These are phyloP conservation scores for Drosophila meridionalis DNA, from an alignment of 2,888 invertebrate species.

Conservation along the genomic window DNA sequence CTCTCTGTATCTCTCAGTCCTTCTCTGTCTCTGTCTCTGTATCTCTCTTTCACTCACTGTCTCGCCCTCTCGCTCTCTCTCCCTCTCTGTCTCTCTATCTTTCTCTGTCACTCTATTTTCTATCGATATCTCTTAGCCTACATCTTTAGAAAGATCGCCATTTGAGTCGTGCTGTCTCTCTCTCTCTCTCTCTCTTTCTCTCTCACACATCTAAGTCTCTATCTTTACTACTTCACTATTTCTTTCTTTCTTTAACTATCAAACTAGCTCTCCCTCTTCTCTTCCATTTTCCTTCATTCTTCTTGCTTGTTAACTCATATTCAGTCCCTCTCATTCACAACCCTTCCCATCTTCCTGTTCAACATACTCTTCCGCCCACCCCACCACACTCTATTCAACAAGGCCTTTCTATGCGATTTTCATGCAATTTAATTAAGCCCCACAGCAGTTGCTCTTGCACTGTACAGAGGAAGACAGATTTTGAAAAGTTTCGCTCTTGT, in stretches of 20 bases:
- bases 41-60: background rate
- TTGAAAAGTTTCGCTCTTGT: constrained; percentile 2
- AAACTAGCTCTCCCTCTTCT: background rate
- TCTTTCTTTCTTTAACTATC: background rate
- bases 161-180: too few relatives aligned
- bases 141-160: too few relatives aligned
- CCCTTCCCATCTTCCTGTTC: background rate
- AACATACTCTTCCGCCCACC: background rate
- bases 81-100: background rate
- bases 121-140: too few relatives aligned
- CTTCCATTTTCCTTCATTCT: background rate
- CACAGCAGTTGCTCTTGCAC: background rate
- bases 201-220: background rate
- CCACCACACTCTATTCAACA: background rate
- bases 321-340: background rate
- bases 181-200: background rate
- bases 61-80: background rate
- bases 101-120: background rate
- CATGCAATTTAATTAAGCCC: background rate
- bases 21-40: background rate
- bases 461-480: background rate
- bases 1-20: background rate
- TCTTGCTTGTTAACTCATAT: background rate
- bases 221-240: background rate
- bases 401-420: constrained; percentile 6